Percentiles rank a stretch among this genome's conserved stretches.
Conservation (phyloP, 2,113 vertebrate species). For the Tragelaphus scriptus region DNA sequence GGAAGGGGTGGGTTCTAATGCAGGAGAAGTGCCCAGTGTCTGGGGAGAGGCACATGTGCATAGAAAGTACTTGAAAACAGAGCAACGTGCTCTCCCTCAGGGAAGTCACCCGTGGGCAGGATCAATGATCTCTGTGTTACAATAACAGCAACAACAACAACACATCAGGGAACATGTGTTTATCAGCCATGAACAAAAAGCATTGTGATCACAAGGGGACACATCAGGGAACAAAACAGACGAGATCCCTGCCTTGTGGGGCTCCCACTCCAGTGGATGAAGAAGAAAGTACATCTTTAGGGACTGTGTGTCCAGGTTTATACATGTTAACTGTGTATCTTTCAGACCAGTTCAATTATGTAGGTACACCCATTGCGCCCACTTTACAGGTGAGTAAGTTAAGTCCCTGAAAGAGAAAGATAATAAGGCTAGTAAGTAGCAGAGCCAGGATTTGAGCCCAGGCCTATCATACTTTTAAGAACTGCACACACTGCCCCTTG, state of each 20-base stretch:
- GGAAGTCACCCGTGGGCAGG: not conserved
- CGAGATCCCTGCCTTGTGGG: not conserved
- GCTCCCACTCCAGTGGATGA: not conserved
- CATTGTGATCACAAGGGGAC: not conserved
- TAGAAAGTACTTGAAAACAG: not conserved
- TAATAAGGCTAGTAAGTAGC: not conserved
- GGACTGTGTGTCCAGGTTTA: not conserved
- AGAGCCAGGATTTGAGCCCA: not conserved
- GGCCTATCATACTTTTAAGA: not conserved
- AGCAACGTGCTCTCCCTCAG: not conserved
- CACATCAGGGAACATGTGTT: not conserved
- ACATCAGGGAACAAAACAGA: not conserved
- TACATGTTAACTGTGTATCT: not conserved
- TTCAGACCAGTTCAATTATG: not conserved
- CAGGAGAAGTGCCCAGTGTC: no score
- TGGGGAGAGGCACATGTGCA: not conserved
- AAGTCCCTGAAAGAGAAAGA: not conserved
- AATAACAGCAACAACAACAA: not conserved
- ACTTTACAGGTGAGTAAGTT: not conserved
- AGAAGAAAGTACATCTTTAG: not conserved
- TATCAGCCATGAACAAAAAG: not conserved
- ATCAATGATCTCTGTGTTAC: not conserved
- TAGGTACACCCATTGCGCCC: not conserved
- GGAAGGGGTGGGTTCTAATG: not conserved
- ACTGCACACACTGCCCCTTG: not conserved